Percentiles rank a stretch among this genome's conserved stretches.
These are phyloP conservation scores for Heliconius nattereri DNA, from an alignment of 1,140 invertebrate species.

Conservation along the genomic window DNA sequence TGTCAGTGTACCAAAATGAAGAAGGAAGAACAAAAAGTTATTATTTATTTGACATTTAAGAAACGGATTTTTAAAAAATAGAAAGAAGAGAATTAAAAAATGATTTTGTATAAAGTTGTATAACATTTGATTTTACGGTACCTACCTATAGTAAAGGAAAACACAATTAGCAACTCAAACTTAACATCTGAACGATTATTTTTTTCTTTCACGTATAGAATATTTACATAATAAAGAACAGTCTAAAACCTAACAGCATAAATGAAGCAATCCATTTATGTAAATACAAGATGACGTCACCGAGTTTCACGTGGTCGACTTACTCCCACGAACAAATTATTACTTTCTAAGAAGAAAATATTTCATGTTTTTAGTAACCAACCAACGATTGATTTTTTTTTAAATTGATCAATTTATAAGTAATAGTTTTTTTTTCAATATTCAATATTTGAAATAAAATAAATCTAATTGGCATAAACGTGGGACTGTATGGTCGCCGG, in stretches of 20 bases:
- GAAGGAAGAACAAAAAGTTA: too few species aligned
- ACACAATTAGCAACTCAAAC: neutral
- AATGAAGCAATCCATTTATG: conserved; percentile 20
- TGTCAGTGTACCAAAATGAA: too few species aligned
- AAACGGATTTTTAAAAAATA: too few species aligned
- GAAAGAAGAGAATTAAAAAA: too few species aligned
- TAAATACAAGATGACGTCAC: conserved; percentile 18
- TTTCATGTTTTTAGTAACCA: neutral
- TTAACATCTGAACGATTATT: neutral
- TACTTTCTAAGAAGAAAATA: conserved; percentile 1
- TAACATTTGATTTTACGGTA: too few species aligned
- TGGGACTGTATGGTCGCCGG: too few species aligned
- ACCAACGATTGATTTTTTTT: neutral
- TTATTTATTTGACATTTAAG: too few species aligned
- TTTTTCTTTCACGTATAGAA: neutral
- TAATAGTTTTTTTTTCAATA: too few species aligned
- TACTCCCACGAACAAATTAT: conserved; percentile 13
- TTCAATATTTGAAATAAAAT: too few species aligned
- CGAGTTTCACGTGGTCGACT: conserved; percentile 16
- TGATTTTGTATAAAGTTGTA: too few species aligned
- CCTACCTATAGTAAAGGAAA: neutral
- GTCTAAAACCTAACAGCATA: conserved; percentile 8
- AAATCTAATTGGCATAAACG: too few species aligned
- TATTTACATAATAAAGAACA: conserved; percentile 20
- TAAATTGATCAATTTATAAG: too few species aligned